Evolutionary conservation across 2,113 vertebrate species (phyloP).

Genomic region (Lontra canadensis): DNA sequence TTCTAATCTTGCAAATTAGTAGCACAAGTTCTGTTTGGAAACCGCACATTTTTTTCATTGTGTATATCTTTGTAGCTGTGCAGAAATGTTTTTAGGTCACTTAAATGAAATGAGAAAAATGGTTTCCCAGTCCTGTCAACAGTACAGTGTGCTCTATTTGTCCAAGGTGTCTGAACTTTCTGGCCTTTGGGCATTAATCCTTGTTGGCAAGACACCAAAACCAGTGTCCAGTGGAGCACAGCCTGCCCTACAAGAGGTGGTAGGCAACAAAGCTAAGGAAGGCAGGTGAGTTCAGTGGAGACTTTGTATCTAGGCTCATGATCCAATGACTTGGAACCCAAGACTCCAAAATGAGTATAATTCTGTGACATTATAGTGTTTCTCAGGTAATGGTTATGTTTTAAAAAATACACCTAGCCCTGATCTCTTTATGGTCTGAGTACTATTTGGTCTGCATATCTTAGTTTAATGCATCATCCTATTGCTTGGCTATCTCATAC

Average conservation of each 20-base stretch:
- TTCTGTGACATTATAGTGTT: background rate
- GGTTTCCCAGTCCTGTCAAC: background rate
- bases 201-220: background rate
- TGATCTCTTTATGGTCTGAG: background rate
- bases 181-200: background rate
- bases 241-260: background rate
- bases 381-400: background rate
- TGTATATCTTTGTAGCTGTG: background rate
- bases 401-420: background rate
- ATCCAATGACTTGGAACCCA: background rate
- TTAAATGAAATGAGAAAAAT: conserved; percentile 12
- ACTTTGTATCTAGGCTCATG: background rate
- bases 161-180: background rate
- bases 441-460: background rate
- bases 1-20: background rate
- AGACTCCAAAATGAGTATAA: background rate
- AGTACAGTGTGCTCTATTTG: background rate
- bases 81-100: background rate
- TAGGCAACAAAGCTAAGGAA: background rate
- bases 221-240: background rate
- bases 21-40: background rate
- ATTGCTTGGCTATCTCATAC: background rate
- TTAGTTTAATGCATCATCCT: background rate
- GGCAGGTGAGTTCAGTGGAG: background rate
- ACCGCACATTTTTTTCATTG: background rate